A percentile compares a stretch with the other conserved stretches of the same genome.
These are phyloP conservation scores for Halichondria panicea DNA, from an alignment of 37 sponge, comb jelly and placozoan genomes.

Conservation along the genomic window DNA sequence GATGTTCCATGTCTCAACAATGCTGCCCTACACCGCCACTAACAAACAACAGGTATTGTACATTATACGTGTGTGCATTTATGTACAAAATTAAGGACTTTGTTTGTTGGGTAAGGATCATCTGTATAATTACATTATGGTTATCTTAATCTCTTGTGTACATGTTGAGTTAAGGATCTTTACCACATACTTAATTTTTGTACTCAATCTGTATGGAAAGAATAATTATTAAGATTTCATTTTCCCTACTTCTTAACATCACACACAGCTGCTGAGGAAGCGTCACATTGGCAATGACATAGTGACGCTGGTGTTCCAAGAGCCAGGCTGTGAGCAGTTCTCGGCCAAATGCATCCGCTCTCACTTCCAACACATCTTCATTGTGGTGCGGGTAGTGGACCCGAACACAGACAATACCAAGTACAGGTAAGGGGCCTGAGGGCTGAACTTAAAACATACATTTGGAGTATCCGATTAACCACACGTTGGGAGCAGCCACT, in stretches of 20 bases:
- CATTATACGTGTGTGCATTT: constrained; percentile 17
- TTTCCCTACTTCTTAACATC: not conserved
- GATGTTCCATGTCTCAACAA: constrained; percentile 97
- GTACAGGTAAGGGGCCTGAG: constrained; percentile 50
- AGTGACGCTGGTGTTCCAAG: constrained; percentile 96
- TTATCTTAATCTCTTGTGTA: not conserved
- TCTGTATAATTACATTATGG: not conserved
- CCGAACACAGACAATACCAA: constrained; percentile 48
- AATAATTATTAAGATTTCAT: not conserved
- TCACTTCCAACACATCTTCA: constrained; percentile 96
- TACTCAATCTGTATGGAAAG: not conserved
- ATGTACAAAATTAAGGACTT: not conserved
- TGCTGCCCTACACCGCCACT: constrained; percentile 81
- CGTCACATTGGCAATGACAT: constrained; percentile 99
- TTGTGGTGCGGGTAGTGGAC: constrained; percentile 79
- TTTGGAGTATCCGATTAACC: too few species aligned
- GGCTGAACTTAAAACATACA: not conserved
- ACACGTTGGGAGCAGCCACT: too few species aligned
- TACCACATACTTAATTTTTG: not conserved
- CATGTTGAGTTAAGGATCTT: not conserved
- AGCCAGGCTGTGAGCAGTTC: constrained; percentile 84
- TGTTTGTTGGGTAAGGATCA: not conserved
- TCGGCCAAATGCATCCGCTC: constrained; percentile 84
- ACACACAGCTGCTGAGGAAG: constrained; percentile 80
- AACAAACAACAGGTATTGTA: constrained; percentile 87